Percentiles rank a stretch among this genome's conserved stretches.
These are phyloP conservation scores for Daptonema setosum DNA, from an alignment of 2,888 invertebrate species.

Conservation along the genomic window DNA sequence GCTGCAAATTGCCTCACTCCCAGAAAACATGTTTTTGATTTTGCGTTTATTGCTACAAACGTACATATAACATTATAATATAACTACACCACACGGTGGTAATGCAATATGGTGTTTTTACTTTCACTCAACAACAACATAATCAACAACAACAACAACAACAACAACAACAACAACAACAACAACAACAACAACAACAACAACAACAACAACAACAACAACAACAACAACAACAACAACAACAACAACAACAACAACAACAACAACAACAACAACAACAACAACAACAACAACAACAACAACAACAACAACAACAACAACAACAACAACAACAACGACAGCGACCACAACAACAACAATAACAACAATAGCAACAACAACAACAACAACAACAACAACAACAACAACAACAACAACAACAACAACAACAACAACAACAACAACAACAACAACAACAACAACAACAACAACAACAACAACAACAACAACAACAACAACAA, in stretches of 20 bases:
- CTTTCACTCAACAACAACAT: too few species aligned
- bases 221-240: background rate
- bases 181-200: too few species aligned
- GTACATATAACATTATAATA: too few species aligned
- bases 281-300: background rate
- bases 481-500: background rate
- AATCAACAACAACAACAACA: too few species aligned
- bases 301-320: background rate
- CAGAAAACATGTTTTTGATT: too few species aligned
- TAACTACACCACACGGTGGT: too few species aligned
- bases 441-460: background rate
- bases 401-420: background rate
- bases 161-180: too few species aligned
- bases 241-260: background rate
- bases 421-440: background rate
- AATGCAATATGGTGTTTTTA: too few species aligned
- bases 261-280: background rate
- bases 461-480: background rate
- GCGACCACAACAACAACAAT: too few species aligned
- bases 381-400: background rate
- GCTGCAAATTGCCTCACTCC: too few species aligned
- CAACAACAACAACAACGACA: background rate
- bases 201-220: background rate
- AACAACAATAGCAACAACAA: background rate
- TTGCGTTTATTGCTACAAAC: too few species aligned